These are phyloP conservation scores for Pecten maximus DNA, from an alignment of 2,888 invertebrate genomes.

Conservation along the genomic window DNA sequence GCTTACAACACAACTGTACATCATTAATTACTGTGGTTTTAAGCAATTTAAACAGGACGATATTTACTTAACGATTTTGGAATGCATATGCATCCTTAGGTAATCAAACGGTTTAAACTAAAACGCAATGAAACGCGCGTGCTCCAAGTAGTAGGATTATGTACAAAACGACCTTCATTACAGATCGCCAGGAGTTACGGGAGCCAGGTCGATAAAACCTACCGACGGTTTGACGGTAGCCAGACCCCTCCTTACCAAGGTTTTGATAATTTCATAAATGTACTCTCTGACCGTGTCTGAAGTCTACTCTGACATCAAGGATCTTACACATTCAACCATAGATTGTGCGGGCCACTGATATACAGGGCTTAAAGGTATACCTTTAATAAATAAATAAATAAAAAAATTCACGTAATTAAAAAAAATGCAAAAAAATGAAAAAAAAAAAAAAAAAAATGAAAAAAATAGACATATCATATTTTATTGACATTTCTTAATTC, in stretches of 20 bases:
- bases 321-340: neutral
- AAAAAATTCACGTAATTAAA: neutral
- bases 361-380: too few species aligned
- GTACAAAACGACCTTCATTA: too few species aligned
- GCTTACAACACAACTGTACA: too few species aligned
- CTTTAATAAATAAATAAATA: neutral
- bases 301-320: neutral
- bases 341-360: too few species aligned
- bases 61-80: too few species aligned
- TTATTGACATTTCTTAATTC: neutral
- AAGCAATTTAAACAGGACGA: too few species aligned
- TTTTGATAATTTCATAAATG: neutral
- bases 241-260: neutral
- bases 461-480: neutral
- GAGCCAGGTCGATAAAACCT: neutral
- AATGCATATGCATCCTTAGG: too few species aligned
- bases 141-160: too few species aligned
- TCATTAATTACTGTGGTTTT: too few species aligned
- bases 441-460: neutral
- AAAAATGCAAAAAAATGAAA: neutral
- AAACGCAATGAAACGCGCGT: too few species aligned
- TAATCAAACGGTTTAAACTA: too few species aligned
- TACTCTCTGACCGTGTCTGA: neutral
- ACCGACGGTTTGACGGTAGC: neutral
- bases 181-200: neutral